These are phyloP conservation scores for Eupithecia vulgata DNA, from an alignment of 2,888 invertebrate species.

Conservation along the genomic window DNA sequence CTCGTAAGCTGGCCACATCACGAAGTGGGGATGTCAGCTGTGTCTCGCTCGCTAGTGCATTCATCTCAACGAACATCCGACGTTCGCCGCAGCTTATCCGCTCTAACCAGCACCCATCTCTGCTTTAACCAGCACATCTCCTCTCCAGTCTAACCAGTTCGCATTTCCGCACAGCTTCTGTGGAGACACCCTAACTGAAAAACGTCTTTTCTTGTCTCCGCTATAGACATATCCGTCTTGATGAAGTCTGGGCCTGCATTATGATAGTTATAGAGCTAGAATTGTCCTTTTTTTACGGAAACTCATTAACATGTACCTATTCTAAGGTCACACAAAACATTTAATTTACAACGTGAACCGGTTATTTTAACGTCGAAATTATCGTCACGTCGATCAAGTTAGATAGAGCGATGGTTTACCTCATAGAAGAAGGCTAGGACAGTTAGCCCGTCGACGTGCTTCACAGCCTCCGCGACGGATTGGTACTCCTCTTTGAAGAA, in stretches of 20 bases:
- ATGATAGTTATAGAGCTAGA: not conserved
- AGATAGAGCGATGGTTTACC: constrained; percentile 72
- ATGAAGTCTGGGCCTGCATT: not conserved
- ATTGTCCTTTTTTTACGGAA: not conserved
- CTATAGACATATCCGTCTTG: no score
- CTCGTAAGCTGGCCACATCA: no score
- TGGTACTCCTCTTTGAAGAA: constrained; percentile 88
- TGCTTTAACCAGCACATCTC: no score
- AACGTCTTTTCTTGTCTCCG: no score
- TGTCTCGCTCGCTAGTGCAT: no score
- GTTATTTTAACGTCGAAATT: constrained; percentile 6
- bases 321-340: constrained; percentile 7
- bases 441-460: constrained; percentile 88
- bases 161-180: no score
- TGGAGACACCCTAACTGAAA: no score
- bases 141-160: no score
- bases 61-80: no score
- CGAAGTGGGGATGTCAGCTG: no score
- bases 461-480: constrained; percentile 84
- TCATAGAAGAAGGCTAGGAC: constrained; percentile 92
- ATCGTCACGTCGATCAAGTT: constrained; percentile 18
- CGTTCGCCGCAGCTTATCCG: no score
- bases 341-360: not conserved
- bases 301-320: not conserved
- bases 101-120: no score